Base-by-base conservation (phyloP, 1,140 invertebrate genomes). In the Physella acuta region DNA sequence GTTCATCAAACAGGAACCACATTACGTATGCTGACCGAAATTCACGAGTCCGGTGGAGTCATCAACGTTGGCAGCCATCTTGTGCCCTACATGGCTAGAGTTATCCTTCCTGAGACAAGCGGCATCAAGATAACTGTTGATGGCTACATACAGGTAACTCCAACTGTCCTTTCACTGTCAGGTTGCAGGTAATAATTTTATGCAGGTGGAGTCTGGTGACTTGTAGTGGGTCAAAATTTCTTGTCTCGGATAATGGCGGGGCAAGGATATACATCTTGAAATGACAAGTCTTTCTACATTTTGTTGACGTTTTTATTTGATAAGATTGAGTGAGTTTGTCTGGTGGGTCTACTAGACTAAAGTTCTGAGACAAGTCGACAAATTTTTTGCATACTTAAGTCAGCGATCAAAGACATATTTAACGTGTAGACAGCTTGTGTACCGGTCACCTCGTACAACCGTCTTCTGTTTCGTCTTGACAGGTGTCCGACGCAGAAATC, bases 11-110 rank as follows among this genome's bases (percentile, higher is more conserved):
- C 26, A 56, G 53, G 3, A 56, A 26, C 3, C 20, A 56, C 53
- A 31, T 3, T 56, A 3, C 28, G 20, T 17, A 56, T 56, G 53
- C 11, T 56, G n/a, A 56, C 53, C 33, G 53, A 56, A 30, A 31
- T 56, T 11, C 28, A 56, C n/a, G 53, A 56, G n/a, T 56, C 17
- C 53, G 53, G 53, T 26, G 53, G 53, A 26, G 26, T 56, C 33
- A 26, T 56, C 24, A 56, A 30, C 28, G 33, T 56, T 17, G 53
- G 53, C 53, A 56, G 53, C 53, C 53, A 56, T 56, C 53, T 56
- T 30, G 28, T n/a, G 28, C 28, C 28, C n/a, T 56, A 56, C 28
- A 30, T 28, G 53, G 33, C 24, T 31, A 26, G 53, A 31, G 16
- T 56, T 28, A 4, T 56, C 26, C 26, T 56, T 5, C 53, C 53